phyloP scores from a whole-genome alignment of 2,113 vertebrate species.

The Dasyprocta punctata region DNA sequence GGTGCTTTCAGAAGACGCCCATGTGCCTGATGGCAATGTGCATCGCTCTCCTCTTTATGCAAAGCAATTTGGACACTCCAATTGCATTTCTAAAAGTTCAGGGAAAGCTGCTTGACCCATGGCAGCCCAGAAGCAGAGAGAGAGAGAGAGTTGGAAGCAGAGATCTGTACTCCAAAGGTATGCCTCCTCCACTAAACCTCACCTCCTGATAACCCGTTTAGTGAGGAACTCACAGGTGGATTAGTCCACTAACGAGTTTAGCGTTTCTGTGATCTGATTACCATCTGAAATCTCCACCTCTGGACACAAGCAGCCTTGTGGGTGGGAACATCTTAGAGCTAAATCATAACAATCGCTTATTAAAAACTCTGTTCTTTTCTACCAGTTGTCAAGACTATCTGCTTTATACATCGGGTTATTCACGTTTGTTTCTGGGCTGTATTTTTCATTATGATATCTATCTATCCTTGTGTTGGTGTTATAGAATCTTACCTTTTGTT shows the following conservation, averaged over 20 bases:
- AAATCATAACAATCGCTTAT: not conserved
- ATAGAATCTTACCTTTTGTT: not conserved
- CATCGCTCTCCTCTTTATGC: not conserved
- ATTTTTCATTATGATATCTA: not conserved
- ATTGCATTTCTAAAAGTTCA: not conserved
- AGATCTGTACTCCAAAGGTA: not conserved
- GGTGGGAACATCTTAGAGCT: not conserved
- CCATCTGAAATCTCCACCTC: not conserved
- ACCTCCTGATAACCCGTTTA: not conserved
- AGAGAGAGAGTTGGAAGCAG: not conserved
- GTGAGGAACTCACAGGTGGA: not conserved
- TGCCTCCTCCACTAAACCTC: not conserved
- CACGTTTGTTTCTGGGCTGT: not conserved
- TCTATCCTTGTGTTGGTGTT: not conserved
- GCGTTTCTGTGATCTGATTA: not conserved
- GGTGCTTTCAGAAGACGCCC: not conserved
- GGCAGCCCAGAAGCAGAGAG: not conserved
- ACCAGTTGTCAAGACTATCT: not conserved
- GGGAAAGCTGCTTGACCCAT: not conserved
- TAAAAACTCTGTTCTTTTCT: not conserved
- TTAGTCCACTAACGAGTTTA: not conserved
- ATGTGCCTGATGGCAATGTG: not conserved
- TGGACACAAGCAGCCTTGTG: not conserved
- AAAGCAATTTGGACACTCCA: not conserved
- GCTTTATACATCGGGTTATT: not conserved